Percentiles rank a stretch among this genome's conserved stretches.
phyloP scores from a whole-genome alignment of 1,140 invertebrate species.

The Cephus cinctus region DNA sequence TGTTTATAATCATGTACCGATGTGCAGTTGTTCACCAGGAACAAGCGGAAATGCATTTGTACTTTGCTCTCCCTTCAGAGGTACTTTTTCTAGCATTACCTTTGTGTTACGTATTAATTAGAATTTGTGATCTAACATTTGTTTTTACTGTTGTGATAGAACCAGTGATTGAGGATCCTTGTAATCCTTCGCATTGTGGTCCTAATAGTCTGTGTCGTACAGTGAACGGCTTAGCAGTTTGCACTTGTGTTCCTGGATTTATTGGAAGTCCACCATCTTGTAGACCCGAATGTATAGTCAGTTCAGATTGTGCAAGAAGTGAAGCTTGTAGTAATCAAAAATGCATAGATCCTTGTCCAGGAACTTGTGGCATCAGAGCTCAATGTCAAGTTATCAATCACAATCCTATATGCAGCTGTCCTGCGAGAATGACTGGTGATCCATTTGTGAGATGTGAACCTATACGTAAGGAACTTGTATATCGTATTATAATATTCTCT shows the following conservation, averaged over 20 bases:
- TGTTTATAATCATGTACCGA: too few relatives aligned
- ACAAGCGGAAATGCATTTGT: slow-evolving; percentile 62
- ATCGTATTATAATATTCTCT: too few relatives aligned
- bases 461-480: slow-evolving; percentile 22
- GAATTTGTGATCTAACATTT: slow-evolving; percentile 34
- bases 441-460: slow-evolving; percentile 61
- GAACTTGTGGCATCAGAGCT: too few relatives aligned
- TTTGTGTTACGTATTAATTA: slow-evolving; percentile 17
- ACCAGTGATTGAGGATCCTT: slow-evolving; percentile 42
- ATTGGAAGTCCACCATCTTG: too few relatives aligned
- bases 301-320: slow-evolving; percentile 40
- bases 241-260: slow-evolving; percentile 55
- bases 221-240: slow-evolving; percentile 52
- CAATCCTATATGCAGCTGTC: too few relatives aligned
- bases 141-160: slow-evolving; percentile 31
- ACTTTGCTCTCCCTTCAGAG: slow-evolving; percentile 49
- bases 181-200: slow-evolving; percentile 67
- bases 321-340: too few relatives aligned
- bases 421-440: slow-evolving; percentile 60
- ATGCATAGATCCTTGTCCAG: too few relatives aligned
- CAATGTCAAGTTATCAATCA: too few relatives aligned
- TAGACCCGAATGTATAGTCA: slow-evolving; percentile 51
- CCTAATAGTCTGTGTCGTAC: slow-evolving; percentile 61
- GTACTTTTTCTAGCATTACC: slow-evolving; percentile 31
- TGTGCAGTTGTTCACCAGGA: slow-evolving; percentile 60